Evolutionary conservation across 2,113 vertebrate species (phyloP), one percentile per base, ranked within the genome.

Genomic region (Rhizomys pruinosus): DNA sequence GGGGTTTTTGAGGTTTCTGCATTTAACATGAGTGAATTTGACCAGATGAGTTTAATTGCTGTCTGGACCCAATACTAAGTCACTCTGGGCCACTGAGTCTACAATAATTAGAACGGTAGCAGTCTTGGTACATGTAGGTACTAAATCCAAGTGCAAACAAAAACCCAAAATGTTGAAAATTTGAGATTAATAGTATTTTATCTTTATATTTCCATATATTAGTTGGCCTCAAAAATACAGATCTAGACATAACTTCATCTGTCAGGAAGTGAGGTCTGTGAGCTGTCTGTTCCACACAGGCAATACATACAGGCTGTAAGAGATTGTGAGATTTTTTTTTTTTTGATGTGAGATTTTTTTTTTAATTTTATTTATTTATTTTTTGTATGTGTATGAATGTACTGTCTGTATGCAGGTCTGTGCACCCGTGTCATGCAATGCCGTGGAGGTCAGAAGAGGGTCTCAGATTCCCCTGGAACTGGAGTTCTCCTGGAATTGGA

Each of bases 221-320:
- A 87, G 68, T 22, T 63, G 32, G 37, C 78, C 23, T 73, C 63
- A 64, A 17, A 87, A 91, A 71, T 73, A 82, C 44, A 39, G 84
- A 82, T 88, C 37, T 63, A 76, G 69, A 92, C 55, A 11, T 82
- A 84, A 89, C 47, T 61, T 81, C 3, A 1, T 20, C 34, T 59
- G 42, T 59, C 78, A 95, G 55, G 61, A 93, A 95, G 37, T 68
- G 22, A 73, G 52, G 37, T 20, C 78, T 61, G 37, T 76, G 78
- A 92, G 73, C 63, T 85, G 66, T 73, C 25, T 72, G 11, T 74
- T 59, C 42, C 4, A 80, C n/a, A 27, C 7, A 90, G 10, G 59
- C 37, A 0, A 32, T 52, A 68, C 4, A 87, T 20, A 17, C 19
- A 91, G 11, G 59, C 22, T 84, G 0, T 27, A 77, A 73, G 42